These are phyloP conservation scores for Xyliphius kryptos DNA, from an alignment of 2,113 vertebrate species.

Conservation along the genomic window DNA sequence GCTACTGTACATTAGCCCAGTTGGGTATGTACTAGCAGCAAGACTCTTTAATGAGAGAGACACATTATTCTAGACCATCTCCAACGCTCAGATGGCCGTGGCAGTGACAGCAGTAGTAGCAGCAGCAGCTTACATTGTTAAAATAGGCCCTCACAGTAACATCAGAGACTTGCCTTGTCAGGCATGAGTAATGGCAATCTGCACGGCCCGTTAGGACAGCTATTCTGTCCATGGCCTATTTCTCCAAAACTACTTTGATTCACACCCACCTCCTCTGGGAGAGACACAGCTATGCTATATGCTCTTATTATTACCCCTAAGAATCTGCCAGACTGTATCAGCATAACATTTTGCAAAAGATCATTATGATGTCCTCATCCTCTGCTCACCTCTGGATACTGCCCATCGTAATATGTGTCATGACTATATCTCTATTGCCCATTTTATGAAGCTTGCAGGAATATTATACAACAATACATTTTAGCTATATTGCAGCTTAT, in stretches of 20 bases:
- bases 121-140: constrained; percentile 60
- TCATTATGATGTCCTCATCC: constrained; percentile 16
- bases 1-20: neutral
- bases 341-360: constrained; percentile 25
- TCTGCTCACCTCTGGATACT: constrained; percentile 23
- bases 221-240: constrained; percentile 48
- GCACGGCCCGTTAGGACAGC: constrained; percentile 49
- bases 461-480: no score
- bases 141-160: constrained; percentile 57
- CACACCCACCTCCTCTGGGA: constrained; percentile 37
- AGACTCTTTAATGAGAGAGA: constrained; percentile 30
- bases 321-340: constrained; percentile 29
- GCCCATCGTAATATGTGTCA: constrained; percentile 14
- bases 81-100: constrained; percentile 20
- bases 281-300: constrained; percentile 21
- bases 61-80: constrained; percentile 23
- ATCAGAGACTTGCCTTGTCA: constrained; percentile 57
- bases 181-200: constrained; percentile 61
- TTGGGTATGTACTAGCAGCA: constrained; percentile 18
- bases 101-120: constrained; percentile 32
- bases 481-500: no score
- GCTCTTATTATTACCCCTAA: constrained; percentile 33
- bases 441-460: constrained; percentile 5
- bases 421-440: neutral
- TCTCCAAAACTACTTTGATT: constrained; percentile 40